These are phyloP conservation scores for Epirrhoe alternata DNA, from an alignment of 2,888 invertebrate genomes.

Conservation along the genomic window DNA sequence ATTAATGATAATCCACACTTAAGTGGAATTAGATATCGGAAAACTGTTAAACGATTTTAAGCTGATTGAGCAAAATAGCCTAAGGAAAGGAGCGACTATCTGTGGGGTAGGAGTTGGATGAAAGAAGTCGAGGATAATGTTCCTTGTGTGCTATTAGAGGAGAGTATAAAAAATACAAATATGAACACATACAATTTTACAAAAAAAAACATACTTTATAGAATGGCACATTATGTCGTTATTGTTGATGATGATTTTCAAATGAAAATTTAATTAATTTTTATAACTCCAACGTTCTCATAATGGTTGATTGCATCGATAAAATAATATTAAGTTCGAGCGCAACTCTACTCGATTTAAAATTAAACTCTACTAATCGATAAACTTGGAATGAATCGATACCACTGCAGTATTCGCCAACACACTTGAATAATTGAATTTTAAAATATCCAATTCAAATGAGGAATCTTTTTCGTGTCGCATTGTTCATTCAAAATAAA, in stretches of 20 bases:
- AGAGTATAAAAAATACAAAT: too few species aligned
- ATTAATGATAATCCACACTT: conserved; percentile 24
- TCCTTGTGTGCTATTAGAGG: too few species aligned
- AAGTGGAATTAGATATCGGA: conserved; percentile 25
- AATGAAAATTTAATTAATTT: conserved; percentile 8
- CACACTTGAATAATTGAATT: conserved; percentile 12
- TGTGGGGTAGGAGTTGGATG: too few species aligned
- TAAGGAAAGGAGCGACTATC: too few species aligned
- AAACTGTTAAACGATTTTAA: conserved; percentile 1
- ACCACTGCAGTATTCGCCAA: conserved; percentile 16
- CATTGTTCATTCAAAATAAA: conserved; percentile 1
- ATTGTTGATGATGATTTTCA: neutral
- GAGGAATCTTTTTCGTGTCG: neutral
- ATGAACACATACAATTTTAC: too few species aligned
- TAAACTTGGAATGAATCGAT: conserved; percentile 13
- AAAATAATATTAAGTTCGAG: neutral
- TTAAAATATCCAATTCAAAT: neutral
- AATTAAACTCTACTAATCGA: conserved; percentile 25
- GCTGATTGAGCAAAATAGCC: too few species aligned
- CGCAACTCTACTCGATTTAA: conserved; percentile 17
- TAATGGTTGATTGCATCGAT: neutral
- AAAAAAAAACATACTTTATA: too few species aligned
- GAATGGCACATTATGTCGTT: too few species aligned
- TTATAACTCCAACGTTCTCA: neutral
- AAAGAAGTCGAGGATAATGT: too few species aligned